phyloP scores from a whole-genome alignment of 1,140 invertebrate species.

The Lepidostoma basale region DNA sequence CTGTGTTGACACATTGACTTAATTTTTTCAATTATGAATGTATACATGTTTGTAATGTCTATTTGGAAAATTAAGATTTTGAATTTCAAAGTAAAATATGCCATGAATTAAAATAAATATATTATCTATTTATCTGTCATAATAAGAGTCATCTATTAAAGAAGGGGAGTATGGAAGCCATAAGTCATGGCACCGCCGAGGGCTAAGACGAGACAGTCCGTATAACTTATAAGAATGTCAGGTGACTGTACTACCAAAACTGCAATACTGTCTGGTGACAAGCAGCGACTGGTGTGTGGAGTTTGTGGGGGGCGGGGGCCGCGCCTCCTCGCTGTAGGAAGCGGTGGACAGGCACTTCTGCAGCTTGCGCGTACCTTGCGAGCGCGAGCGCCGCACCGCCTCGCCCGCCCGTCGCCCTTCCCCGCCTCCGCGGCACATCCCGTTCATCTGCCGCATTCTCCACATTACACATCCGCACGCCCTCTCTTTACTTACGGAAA shows the following conservation, averaged over 20 bases:
- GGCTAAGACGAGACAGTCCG: too few relatives aligned
- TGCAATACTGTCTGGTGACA: slow-evolving; percentile 87
- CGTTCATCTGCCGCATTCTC: slow-evolving; percentile 72
- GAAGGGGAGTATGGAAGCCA: too few relatives aligned
- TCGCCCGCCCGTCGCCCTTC: slow-evolving; percentile 52
- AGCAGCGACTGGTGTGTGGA: slow-evolving; percentile 69
- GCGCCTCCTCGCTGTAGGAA: slow-evolving; percentile 71
- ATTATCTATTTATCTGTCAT: too few relatives aligned
- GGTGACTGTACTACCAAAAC: slow-evolving; percentile 88
- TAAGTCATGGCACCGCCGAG: too few relatives aligned
- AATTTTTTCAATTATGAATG: too few relatives aligned
- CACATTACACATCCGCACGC: not conserved
- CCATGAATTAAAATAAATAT: too few relatives aligned
- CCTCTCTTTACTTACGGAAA: too few relatives aligned
- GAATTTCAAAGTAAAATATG: too few relatives aligned
- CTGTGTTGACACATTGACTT: too few relatives aligned
- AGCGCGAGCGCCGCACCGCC: slow-evolving; percentile 73
- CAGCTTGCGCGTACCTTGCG: slow-evolving; percentile 89
- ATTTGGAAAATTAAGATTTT: too few relatives aligned
- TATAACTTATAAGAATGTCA: slow-evolving; percentile 45
- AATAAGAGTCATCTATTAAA: too few relatives aligned
- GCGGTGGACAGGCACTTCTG: slow-evolving; percentile 85
- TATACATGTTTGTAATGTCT: too few relatives aligned
- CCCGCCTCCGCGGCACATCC: slow-evolving; percentile 60
- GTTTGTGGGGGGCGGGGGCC: slow-evolving; percentile 60